Conservation (phyloP, 2,797 vertebrate genomes). For the Lophotriccus pileatus region DNA sequence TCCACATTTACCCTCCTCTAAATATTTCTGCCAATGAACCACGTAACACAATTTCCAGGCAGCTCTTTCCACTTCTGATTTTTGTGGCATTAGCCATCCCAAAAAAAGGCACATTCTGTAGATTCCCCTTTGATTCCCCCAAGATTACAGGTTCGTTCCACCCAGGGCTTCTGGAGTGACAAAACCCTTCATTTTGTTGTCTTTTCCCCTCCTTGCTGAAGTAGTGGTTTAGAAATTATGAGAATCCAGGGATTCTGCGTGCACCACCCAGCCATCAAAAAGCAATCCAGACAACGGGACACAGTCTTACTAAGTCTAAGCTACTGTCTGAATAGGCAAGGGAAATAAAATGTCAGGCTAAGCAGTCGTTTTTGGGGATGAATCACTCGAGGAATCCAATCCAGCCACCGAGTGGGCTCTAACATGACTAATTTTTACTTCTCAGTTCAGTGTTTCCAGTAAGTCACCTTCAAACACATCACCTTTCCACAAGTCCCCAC, state of each 20-base stretch:
- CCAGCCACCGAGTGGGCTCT: neutral
- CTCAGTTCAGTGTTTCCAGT: constrained; percentile 26
- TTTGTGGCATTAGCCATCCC: neutral
- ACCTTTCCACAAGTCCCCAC: constrained; percentile 1
- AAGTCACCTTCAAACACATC: neutral
- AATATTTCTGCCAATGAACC: neutral
- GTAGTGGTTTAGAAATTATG: neutral
- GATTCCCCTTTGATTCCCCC: neutral
- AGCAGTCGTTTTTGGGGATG: neutral
- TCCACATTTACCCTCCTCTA: neutral
- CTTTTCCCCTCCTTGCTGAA: neutral
- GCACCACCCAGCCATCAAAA: constrained; percentile 10
- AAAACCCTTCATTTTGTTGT: neutral
- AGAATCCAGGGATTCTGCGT: neutral
- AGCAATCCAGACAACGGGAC: neutral
- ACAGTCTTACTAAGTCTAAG: neutral
- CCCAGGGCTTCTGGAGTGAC: neutral
- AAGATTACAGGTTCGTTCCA: neutral
- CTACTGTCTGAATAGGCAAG: neutral
- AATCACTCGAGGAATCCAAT: neutral
- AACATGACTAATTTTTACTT: constrained; percentile 9
- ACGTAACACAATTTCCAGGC: neutral
- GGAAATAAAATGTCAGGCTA: neutral
- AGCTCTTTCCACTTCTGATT: neutral
- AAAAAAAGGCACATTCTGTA: neutral